phyloP scores from a whole-genome alignment of 53 echinoderm and acorn worm species.

The Echinarachnius parma region DNA sequence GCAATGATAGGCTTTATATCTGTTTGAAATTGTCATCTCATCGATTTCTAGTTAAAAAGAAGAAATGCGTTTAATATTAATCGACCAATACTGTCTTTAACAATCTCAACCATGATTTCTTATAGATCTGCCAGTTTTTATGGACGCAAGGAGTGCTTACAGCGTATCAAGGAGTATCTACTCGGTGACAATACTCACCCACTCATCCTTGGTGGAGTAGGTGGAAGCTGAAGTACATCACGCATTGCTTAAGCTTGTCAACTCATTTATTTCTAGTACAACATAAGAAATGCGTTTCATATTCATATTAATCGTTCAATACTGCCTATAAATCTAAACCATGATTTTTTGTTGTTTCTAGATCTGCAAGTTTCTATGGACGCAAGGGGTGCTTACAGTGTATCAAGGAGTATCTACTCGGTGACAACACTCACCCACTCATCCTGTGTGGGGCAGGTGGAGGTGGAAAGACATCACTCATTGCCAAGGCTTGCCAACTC shows the following conservation, averaged over 20 bases:
- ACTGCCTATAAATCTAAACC: too few relatives aligned
- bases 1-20: too few relatives aligned
- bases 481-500: constrained; percentile 80
- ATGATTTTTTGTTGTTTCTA: constrained; percentile 33
- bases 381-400: constrained; percentile 50
- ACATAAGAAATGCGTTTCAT: too few relatives aligned
- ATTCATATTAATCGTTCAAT: too few relatives aligned
- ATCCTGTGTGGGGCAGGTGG: constrained; percentile 68
- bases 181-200: constrained; percentile 43
- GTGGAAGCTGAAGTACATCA: constrained; percentile 78
- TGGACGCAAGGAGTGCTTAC: constrained; percentile 63
- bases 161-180: constrained; percentile 64
- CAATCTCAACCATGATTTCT: too few relatives aligned
- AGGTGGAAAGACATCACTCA: constrained; percentile 73
- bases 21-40: too few relatives aligned
- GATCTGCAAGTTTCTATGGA: constrained; percentile 69
- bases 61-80: too few relatives aligned
- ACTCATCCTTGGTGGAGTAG: constrained; percentile 60
- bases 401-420: constrained; percentile 64
- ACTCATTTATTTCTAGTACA: too few relatives aligned
- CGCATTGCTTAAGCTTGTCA: too few relatives aligned
- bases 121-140: constrained; percentile 61
- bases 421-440: constrained; percentile 47
- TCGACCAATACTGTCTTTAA: too few relatives aligned
- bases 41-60: too few relatives aligned